Base-by-base conservation (phyloP, 1,140 invertebrate genomes). In the Neodiprion pinetum region DNA sequence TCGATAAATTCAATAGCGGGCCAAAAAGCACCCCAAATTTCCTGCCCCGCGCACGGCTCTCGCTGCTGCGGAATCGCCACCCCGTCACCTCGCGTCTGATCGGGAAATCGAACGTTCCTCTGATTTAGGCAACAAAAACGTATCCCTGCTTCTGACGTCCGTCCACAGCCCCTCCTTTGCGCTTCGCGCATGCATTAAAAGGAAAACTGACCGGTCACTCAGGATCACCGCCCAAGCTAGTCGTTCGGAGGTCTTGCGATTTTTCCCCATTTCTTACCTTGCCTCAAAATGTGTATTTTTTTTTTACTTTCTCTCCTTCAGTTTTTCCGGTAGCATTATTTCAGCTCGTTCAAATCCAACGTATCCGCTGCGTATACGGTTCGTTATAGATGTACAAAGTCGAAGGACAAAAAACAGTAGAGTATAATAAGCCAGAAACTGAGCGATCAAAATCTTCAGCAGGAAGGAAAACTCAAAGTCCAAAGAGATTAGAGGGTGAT, bases 1-100 rank as follows among this genome's bases (percentile, higher is more conserved):
- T 78, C 82, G 81, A 84, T 83, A 83, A 84, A 84, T 84, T 83
- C 82, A 84, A 84, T 84, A 79, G 83, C 81, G 78, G 80, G 81
- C 78, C 81, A 82, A 82, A 83, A 84, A 84, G 78, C 81, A 84
- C 83, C 83, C 83, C 76, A 80, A 76, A 75, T 81, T 77, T 79
- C 79, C 70, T 14, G 40, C 74, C 76, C 49, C 74, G 74, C 76
- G 74, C 78, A 79, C 28, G 5, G 28, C 72, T 77, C 78, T 80
- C 75, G 72, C 28, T 40, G 28, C 28, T 40, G 28, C 28, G 28
- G 28, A 40, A 40, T 40, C 28, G 28, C 28, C 76, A 72, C 53
- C 28, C 76, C 76, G 74, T 14, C 21, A 69, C 67, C 10, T 69
- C 17, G 61, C 61, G 61, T 21, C 53, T 48, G 28, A 48, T 9